Evolutionary conservation across 2,113 vertebrate species (phyloP), one percentile per base, ranked within the genome.

Genomic region (Bufo bufo): DNA sequence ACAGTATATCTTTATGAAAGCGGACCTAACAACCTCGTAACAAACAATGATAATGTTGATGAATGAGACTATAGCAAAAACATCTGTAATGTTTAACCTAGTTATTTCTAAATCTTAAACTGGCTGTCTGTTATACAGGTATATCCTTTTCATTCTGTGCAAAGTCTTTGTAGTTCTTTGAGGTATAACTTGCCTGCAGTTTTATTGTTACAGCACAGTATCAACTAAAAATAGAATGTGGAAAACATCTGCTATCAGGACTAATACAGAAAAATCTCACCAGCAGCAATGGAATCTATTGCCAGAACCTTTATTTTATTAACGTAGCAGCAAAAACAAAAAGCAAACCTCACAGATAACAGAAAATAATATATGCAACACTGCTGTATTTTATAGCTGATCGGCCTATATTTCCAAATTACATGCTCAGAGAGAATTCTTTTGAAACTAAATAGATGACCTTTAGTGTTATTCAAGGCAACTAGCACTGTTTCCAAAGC

Each of bases 171-270:
- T 69, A 84, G 63, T 33, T 54, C 49, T 84, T 84, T 66, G 65
- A 84, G 65, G 16, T 33, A 84, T 71, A 33, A 43, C 17, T 71
- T 84, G 49, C 82, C 65, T 54, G 82, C 63, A 52, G n/a, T 69
- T 52, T 69, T 69, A 69, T 84, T 84, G 63, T 84, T 71, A 84
- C 20, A 84, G 63, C 50, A 84, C 82, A 84, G 71, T 84, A 54
- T 84, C 82, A 33, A 14, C 63, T 69, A 84, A 71, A 84, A 84
- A 84, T 84, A 84, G 82, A 54, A 71, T 50, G 65, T 17, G 47
- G 66, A 69, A 83, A 83, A 84, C 50, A 84, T 84, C 63, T 52
- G 82, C 78, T 81, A 84, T 54, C 47, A 71, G n/a, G 56, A 81
- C 78, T 61, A 81, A 71, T 84, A 71, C 63, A 84, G 82, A 84